Evolutionary conservation across 2,797 vertebrate species (phyloP).

Genomic region (Xiphophorus birchmanni): DNA sequence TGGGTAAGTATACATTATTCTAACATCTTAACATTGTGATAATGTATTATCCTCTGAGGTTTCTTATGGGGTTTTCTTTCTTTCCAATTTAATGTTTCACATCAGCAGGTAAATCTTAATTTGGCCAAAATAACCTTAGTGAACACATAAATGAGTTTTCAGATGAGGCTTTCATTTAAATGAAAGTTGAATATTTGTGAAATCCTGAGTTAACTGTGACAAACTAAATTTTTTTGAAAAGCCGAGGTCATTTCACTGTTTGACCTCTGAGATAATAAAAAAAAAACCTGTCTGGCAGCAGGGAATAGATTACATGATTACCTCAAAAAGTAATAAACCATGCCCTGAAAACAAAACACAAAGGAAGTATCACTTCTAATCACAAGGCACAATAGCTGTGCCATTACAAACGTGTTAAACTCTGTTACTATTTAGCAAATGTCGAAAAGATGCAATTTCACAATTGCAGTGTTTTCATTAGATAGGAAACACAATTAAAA

Average conservation of each 20-base stretch:
- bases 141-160: not conserved
- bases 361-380: not conserved
- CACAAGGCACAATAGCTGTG: not conserved
- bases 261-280: not conserved
- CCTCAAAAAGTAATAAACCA: not conserved
- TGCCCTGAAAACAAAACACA: not conserved
- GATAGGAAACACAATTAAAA: no score
- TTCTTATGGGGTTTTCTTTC: not conserved
- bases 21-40: not conserved
- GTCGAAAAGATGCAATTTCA: no score
- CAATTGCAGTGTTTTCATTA: no score
- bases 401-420: no score
- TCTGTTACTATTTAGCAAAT: no score
- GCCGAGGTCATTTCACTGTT: not conserved
- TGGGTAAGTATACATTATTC: conserved; percentile 78
- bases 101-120: not conserved
- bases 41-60: not conserved
- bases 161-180: not conserved
- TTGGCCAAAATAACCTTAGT: not conserved
- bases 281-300: not conserved
- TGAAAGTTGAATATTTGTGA: not conserved
- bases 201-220: not conserved
- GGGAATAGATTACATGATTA: not conserved
- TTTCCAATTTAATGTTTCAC: not conserved
- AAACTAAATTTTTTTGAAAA: not conserved